Evolutionary conservation across 2,113 vertebrate genomes (phyloP).

Genomic region (Spilogale gracilis): DNA sequence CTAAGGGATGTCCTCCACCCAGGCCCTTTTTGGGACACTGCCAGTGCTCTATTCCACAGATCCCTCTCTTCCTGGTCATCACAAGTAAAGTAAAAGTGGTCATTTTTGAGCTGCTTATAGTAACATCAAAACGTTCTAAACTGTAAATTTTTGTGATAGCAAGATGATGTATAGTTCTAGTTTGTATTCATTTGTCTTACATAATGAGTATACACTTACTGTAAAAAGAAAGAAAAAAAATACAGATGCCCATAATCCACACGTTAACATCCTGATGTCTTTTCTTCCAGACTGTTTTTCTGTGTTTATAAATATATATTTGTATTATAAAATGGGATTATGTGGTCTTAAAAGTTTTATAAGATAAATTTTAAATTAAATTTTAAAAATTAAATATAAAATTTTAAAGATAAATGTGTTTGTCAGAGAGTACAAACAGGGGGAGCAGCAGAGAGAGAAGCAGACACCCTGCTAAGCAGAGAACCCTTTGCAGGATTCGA

Average conservation of each 20-base stretch:
- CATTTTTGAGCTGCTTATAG: not conserved
- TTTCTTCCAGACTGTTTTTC: constrained; percentile 32
- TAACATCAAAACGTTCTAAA: not conserved
- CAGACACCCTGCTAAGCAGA: not conserved
- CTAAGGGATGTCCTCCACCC: not conserved
- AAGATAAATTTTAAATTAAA: too few species aligned
- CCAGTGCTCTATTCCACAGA: not conserved
- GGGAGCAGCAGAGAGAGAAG: not conserved
- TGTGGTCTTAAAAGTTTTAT: not conserved
- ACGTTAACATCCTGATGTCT: not conserved
- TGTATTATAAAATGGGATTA: constrained; percentile 37
- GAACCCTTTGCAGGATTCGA: not conserved
- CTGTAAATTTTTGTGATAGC: not conserved
- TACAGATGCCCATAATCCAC: not conserved
- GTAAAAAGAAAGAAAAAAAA: not conserved
- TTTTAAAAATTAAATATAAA: too few species aligned
- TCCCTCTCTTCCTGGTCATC: not conserved
- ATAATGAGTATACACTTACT: not conserved
- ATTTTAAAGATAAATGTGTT: too few species aligned
- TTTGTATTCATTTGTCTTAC: not conserved
- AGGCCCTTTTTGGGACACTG: not conserved
- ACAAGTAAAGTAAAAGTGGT: not conserved
- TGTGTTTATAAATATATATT: not conserved
- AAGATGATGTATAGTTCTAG: not conserved
- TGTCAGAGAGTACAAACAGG: not conserved